phyloP scores from a whole-genome alignment of 2,797 vertebrate genomes.

The Bryconaethiops microstoma region DNA sequence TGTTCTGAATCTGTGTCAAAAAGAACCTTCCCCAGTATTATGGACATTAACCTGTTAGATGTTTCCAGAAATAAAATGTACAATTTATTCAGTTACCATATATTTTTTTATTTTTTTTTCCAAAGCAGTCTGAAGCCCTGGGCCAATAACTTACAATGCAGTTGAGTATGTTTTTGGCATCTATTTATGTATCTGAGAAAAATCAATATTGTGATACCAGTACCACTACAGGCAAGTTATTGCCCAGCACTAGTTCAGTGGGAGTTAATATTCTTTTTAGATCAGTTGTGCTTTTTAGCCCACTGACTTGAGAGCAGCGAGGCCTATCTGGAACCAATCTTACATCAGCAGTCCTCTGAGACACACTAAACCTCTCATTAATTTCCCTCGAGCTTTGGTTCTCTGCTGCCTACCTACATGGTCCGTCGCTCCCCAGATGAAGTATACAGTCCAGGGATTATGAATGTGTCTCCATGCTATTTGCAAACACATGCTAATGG shows the following conservation, averaged over 20 bases:
- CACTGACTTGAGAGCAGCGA: not conserved
- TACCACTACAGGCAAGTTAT: too few relatives aligned
- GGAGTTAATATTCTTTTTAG: not conserved
- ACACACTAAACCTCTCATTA: slow-evolving; percentile 6
- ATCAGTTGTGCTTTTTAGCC: not conserved
- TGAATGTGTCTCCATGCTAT: slow-evolving; percentile 8
- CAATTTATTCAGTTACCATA: too few relatives aligned
- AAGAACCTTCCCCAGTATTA: too few relatives aligned
- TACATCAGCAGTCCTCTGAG: not conserved
- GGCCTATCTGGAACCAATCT: not conserved
- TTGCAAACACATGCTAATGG: slow-evolving; percentile 19
- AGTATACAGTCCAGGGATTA: slow-evolving; percentile 2
- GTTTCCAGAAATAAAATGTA: too few relatives aligned
- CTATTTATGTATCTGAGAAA: too few relatives aligned
- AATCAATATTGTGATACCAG: too few relatives aligned
- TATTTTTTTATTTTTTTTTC: too few relatives aligned
- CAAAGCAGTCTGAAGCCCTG: too few relatives aligned
- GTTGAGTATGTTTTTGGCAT: too few relatives aligned
- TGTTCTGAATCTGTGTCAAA: too few relatives aligned
- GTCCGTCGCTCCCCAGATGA: not conserved
- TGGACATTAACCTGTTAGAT: too few relatives aligned
- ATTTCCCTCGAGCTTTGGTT: slow-evolving; percentile 21
- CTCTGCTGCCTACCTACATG: not conserved
- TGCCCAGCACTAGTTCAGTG: not conserved
- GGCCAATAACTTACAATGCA: too few relatives aligned